Percentiles rank a stretch among this genome's conserved stretches.
Conservation (phyloP, 2,797 vertebrate genomes). For the Mionectes olivaceus region DNA sequence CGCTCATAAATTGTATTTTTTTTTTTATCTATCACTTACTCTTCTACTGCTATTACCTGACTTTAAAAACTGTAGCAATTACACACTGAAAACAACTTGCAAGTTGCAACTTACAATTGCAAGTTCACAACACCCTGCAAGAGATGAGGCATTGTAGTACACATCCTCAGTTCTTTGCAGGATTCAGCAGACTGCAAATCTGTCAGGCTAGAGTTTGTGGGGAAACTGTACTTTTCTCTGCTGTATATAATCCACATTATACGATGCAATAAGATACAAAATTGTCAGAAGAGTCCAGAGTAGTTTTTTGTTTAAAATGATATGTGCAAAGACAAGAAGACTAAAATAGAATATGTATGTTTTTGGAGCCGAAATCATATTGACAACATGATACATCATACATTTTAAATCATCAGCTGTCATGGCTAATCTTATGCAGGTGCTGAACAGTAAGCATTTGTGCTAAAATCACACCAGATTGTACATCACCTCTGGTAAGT, state of each 20-base stretch:
- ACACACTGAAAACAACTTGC: constrained; percentile 15
- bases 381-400: background rate
- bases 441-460: background rate
- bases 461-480: background rate
- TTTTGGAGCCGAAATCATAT: constrained; percentile 25
- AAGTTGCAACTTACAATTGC: background rate
- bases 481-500: background rate
- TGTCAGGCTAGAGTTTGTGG: constrained; percentile 30
- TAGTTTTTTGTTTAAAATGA: background rate
- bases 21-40: background rate
- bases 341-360: background rate
- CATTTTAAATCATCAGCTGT: constrained; percentile 25
- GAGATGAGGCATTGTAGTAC: constrained; percentile 41
- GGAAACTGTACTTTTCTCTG: constrained; percentile 47
- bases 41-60: background rate
- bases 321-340: background rate
- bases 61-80: constrained; percentile 40
- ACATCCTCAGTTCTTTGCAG: constrained; percentile 59
- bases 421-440: background rate
- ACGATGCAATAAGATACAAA: constrained; percentile 35
- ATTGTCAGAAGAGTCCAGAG: constrained; percentile 27
- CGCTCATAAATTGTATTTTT: background rate
- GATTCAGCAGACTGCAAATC: constrained; percentile 64
- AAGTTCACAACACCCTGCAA: constrained; percentile 45
- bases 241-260: constrained; percentile 30